Conservation (phyloP, 1,140 invertebrate genomes). For the Polyergus mexicanus region DNA sequence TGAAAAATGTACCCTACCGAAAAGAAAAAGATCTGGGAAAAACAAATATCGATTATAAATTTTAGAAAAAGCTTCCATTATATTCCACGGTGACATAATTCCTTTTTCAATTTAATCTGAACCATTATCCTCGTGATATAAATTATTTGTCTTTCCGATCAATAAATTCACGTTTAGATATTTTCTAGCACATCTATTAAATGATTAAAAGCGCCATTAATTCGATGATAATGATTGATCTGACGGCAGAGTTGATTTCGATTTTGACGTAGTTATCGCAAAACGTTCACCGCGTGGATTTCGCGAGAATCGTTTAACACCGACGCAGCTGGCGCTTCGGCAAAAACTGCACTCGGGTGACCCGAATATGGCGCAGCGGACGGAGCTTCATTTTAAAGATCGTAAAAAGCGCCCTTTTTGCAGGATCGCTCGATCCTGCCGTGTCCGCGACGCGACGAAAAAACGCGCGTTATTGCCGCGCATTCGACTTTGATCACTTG, state of each 20-base stretch:
- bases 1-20: background rate
- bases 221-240: conserved; percentile 33
- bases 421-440: conserved; percentile 25
- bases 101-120: background rate
- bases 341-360: conserved; percentile 56
- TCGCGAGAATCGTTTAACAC: conserved; percentile 54
- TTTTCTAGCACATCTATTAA: background rate
- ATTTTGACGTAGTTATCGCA: conserved; percentile 50
- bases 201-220: conserved; percentile 1
- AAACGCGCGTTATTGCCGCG: conserved; percentile 46
- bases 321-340: background rate
- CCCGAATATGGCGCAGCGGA: conserved; percentile 41
- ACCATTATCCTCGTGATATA: background rate
- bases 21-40: background rate
- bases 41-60: background rate
- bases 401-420: conserved; percentile 58
- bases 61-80: background rate
- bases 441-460: conserved; percentile 27
- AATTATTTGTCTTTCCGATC: background rate
- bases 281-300: conserved; percentile 46
- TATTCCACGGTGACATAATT: background rate
- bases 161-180: background rate
- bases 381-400: conserved; percentile 55
- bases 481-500: conserved; percentile 46
- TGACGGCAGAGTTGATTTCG: conserved; percentile 30